Base-by-base conservation (phyloP, 2,113 vertebrate species). In the Panurus biarmicus region DNA sequence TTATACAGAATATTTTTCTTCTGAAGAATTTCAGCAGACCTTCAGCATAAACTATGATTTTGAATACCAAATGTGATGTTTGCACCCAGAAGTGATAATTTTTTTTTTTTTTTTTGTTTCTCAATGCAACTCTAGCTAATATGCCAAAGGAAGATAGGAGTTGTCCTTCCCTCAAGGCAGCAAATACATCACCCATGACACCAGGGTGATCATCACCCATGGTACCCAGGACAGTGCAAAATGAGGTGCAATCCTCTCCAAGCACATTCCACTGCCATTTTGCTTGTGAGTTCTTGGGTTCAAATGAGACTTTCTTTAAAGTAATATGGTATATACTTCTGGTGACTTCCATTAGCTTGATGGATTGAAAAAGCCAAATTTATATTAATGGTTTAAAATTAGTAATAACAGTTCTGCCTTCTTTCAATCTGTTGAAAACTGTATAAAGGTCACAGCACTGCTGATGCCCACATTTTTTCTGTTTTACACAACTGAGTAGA, bases 401-500 rank as follows among this genome's bases (percentile, higher is more conserved):
- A 75, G 67, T 69, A 94, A 62, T 54, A 88, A 56, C n/a, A 74
- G 53, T 78, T 40, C 47, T 87, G 45, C 58, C 64, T 84, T 90
- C 29, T 57, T 48, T 47, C 56, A 90, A 25, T 89, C 53, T 80
- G 45, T 58, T 89, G 60, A 83, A 93, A 8, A 23, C 36, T 60
- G 35, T 54, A 73, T 91, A 94, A 96, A 95, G 77, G 74, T 95
- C 91, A 95, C 53, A 83, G 50, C 40, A 61, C 45, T 90, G 35
- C 40, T 79, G 78, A 91, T 3, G 11, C 42, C 25, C 69, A 84
- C n/a, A 60, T 60, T 88, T 94, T 91, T 71, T 91, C 54, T 85
- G 54, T 80, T 95, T 91, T 91, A 93, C 91, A 73, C 69, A 89
- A 66, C n/a, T 77, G 50, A 89, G 65, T 76, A 90, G 79, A 96